A percentile compares a stretch with the other conserved stretches of the same genome.
phyloP scores from a whole-genome alignment of 1,140 invertebrate species.

The Leptopilina boulardi region DNA sequence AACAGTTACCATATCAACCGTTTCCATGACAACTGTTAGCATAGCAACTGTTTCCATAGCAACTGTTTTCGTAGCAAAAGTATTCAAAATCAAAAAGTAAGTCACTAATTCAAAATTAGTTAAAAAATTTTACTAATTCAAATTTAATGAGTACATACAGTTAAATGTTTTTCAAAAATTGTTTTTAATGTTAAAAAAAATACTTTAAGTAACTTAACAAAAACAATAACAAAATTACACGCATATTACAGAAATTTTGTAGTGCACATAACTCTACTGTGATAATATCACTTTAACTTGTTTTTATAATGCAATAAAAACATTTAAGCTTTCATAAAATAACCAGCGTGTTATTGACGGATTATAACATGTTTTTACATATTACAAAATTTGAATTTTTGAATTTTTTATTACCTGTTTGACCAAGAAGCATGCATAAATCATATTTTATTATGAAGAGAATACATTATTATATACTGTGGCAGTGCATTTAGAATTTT shows the following conservation, averaged over 20 bases:
- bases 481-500: background rate
- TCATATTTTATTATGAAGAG: background rate
- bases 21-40: too few species aligned
- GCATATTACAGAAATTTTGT: background rate
- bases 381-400: background rate
- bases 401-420: background rate
- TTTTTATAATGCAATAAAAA: background rate
- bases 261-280: background rate
- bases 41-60: too few species aligned
- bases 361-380: conserved; percentile 2
- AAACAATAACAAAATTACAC: too few species aligned
- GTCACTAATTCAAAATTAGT: too few species aligned
- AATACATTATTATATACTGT: background rate
- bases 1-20: too few species aligned
- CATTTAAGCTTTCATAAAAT: background rate
- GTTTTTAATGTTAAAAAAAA: too few species aligned
- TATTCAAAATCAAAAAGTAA: too few species aligned
- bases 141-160: too few species aligned
- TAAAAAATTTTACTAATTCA: too few species aligned
- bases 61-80: too few species aligned
- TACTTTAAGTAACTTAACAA: too few species aligned
- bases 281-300: background rate
- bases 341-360: background rate
- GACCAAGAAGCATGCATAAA: conserved; percentile 1
- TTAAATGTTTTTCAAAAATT: too few species aligned